These are phyloP conservation scores for Epinephelus lanceolatus DNA, from an alignment of 2,113 vertebrate species.

Conservation along the genomic window DNA sequence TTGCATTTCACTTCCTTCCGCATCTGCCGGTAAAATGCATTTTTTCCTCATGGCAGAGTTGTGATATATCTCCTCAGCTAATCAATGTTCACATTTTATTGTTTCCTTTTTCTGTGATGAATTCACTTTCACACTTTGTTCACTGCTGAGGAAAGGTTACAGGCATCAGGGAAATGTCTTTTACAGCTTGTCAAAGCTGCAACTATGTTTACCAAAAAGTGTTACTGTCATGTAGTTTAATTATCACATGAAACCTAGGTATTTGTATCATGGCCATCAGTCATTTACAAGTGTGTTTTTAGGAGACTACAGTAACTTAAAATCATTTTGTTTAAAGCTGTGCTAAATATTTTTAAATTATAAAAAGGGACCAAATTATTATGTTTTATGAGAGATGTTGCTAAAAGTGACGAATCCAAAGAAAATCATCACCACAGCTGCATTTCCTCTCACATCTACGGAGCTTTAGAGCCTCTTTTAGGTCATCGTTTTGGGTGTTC, in stretches of 20 bases:
- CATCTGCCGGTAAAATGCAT: constrained; percentile 19
- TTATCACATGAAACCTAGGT: neutral
- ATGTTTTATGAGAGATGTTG: too few relatives aligned
- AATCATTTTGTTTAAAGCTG: neutral
- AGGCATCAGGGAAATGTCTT: neutral
- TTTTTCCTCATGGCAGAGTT: constrained; percentile 48
- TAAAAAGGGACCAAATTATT: too few relatives aligned
- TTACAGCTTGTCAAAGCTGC: constrained; percentile 67
- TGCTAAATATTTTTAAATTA: too few relatives aligned
- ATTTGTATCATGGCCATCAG: neutral
- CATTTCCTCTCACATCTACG: too few relatives aligned
- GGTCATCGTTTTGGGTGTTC: too few relatives aligned
- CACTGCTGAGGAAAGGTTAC: constrained; percentile 2
- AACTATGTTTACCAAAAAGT: neutral
- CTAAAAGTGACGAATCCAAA: too few relatives aligned
- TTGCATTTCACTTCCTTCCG: constrained; percentile 7
- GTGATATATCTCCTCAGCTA: constrained; percentile 63
- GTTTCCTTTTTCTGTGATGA: constrained; percentile 38
- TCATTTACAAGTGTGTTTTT: too few relatives aligned
- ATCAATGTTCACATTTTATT: constrained; percentile 67
- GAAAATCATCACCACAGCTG: too few relatives aligned
- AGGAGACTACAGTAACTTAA: neutral
- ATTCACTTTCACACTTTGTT: constrained; percentile 34
- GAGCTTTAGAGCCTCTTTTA: too few relatives aligned
- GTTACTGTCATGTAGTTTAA: neutral